These are phyloP conservation scores for Amiota minor DNA, from an alignment of 2,888 invertebrate genomes.

Conservation along the genomic window DNA sequence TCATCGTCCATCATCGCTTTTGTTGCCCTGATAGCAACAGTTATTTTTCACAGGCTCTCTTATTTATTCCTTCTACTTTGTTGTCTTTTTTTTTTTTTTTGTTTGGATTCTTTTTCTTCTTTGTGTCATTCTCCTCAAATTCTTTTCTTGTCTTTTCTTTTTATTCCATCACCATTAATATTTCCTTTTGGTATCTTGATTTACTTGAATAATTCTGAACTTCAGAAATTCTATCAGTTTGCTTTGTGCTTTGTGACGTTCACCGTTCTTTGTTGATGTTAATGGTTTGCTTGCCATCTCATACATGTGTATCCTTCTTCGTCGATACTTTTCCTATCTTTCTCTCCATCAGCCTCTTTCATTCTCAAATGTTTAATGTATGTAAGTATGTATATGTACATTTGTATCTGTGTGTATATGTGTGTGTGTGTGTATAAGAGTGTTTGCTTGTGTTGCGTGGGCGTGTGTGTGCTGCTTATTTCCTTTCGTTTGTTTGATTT, in stretches of 20 bases:
- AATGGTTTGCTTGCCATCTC: no score
- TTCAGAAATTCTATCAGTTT: no score
- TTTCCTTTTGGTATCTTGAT: not conserved
- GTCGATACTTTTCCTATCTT: not conserved
- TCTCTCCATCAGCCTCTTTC: constrained; percentile 21
- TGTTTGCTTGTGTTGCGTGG: constrained; percentile 16
- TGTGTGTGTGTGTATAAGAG: constrained; percentile 29
- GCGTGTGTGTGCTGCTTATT: constrained; percentile 49
- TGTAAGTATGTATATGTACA: no score
- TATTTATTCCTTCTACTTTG: constrained; percentile 15
- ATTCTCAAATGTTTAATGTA: constrained; percentile 59
- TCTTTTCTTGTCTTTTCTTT: not conserved
- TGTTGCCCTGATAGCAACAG: constrained; percentile 58
- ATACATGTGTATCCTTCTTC: not conserved
- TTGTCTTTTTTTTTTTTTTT: not conserved
- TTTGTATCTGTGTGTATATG: constrained; percentile 46
- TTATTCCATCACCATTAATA: not conserved
- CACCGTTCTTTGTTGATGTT: no score
- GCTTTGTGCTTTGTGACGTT: no score
- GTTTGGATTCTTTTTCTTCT: not conserved
- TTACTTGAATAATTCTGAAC: no score
- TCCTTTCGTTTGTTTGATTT: constrained; percentile 50
- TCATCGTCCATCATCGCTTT: constrained; percentile 21
- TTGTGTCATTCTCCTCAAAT: not conserved
- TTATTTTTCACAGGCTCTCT: constrained; percentile 53